phyloP scores from a whole-genome alignment of 2,888 invertebrate species.

The Molorchus minor region DNA sequence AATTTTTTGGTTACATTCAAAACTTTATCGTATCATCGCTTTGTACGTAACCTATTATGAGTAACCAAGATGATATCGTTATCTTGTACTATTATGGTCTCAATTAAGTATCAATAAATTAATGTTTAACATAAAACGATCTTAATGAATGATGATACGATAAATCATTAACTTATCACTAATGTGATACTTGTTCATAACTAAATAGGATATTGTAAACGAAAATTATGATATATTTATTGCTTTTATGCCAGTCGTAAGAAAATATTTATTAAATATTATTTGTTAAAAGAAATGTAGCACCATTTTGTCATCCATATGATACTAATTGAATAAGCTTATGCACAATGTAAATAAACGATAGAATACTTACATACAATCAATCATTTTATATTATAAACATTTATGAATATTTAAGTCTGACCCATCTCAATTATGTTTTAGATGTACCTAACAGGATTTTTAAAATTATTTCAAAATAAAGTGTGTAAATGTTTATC shows the following conservation, averaged over 20 bases:
- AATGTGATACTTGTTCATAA: constrained; percentile 17
- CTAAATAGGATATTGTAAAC: constrained; percentile 3
- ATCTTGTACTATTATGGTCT: too few species aligned
- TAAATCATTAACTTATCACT: constrained; percentile 5
- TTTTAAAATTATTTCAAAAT: constrained; percentile 26
- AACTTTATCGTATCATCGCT: too few species aligned
- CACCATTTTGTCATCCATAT: constrained; percentile 20
- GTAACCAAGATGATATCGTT: too few species aligned
- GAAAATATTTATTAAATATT: not conserved
- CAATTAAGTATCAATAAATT: too few species aligned
- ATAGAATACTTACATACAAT: constrained; percentile 31
- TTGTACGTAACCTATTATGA: too few species aligned
- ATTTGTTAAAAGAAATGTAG: constrained; percentile 18
- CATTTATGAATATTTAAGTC: constrained; percentile 12
- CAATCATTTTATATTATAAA: constrained; percentile 32
- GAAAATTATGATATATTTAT: constrained; percentile 12
- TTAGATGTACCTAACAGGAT: not conserved
- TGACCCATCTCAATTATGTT: constrained; percentile 21
- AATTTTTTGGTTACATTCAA: too few species aligned
- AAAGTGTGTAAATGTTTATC: constrained; percentile 26
- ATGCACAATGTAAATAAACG: constrained; percentile 40
- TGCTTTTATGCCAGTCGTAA: constrained; percentile 11
- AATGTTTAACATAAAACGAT: too few species aligned
- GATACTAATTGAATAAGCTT: constrained; percentile 29
- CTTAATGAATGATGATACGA: too few species aligned